A percentile compares a stretch with the other conserved stretches of the same genome.
Conservation (phyloP, 2,113 vertebrate genomes). For the Chionis minor region DNA sequence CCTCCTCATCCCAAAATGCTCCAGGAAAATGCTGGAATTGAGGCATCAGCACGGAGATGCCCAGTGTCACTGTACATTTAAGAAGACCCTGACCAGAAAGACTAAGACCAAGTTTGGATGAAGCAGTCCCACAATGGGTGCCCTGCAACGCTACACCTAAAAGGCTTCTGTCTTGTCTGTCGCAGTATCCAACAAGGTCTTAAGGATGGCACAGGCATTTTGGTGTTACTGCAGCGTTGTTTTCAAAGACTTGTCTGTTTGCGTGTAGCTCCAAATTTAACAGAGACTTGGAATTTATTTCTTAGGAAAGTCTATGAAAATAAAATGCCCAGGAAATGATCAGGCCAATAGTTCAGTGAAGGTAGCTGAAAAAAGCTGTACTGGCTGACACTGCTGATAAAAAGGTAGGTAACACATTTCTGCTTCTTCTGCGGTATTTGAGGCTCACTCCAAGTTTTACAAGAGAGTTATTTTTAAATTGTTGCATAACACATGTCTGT, state of each 20-base stretch:
- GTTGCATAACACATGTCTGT: conserved; percentile 68
- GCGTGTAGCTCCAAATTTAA: neutral
- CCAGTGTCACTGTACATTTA: neutral
- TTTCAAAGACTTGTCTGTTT: neutral
- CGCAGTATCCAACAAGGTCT: accelerated
- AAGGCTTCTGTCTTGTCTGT: neutral
- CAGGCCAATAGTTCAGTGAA: conserved; percentile 36
- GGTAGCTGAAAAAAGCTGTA: conserved; percentile 23
- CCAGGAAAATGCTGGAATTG: neutral
- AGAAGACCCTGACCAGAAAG: neutral
- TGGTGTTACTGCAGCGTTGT: accelerated
- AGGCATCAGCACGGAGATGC: neutral
- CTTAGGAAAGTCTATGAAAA: conserved; percentile 11
- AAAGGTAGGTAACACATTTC: conserved; percentile 55
- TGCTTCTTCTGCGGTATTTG: conserved; percentile 50
- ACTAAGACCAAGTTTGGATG: neutral
- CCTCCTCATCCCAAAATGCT: neutral
- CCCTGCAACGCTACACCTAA: neutral
- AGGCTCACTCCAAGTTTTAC: conserved; percentile 59
- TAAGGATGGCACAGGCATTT: neutral
- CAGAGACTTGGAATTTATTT: neutral
- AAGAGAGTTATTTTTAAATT: conserved; percentile 66
- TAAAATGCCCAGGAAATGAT: conserved; percentile 33
- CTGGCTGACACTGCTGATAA: conserved; percentile 36
- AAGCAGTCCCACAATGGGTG: neutral